Base-by-base conservation (phyloP, 2,888 invertebrate genomes). In the Hofmannophila pseudospretella region DNA sequence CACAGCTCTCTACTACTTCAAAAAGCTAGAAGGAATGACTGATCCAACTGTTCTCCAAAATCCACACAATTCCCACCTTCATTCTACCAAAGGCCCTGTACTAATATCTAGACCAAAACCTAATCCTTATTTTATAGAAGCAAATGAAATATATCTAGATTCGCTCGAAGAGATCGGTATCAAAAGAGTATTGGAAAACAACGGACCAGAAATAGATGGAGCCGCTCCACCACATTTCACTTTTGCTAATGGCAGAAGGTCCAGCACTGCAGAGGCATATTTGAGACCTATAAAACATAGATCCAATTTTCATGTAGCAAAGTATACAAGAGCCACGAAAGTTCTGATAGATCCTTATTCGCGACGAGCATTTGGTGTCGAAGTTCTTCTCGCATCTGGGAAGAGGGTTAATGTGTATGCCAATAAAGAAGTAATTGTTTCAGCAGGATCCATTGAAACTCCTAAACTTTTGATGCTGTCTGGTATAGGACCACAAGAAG, bases 381-480 rank as follows among this genome's bases (percentile, higher is more conserved):
- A 62, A 49, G 63, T 79, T 3, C 35, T 52, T 4, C 52, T 60
- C 7, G 42, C 49, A 33, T 47, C 57, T 23, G 67, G 67, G 2
- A 51, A 55, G 43, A 47, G 42, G 20, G 47, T 73, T 0, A 58
- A 70, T 4, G 54, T 77, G 3, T 71, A 58, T 39, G 67, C 70
- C 22, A 50, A 51, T 5, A 59, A 56, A 34, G 85, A 84, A 60
- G 64, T 84, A 0, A 68, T 84, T 3, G 26, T 82, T 28, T 81
- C 82, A 2, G 80, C 79, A 12, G 82, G 82, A 4, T 34, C 62
- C 19, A 68, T 81, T 9, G 72, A 81, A 12, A 68, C 73, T 16
- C 75, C 84, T 3, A 79, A 82, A 49, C 54, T 82, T 28, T 50
- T 84, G 33, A 67, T 82, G 69, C 54, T 80, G 0, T 81, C 85